Conservation (phyloP, 2,797 vertebrate species). For the Perodicticus potto region DNA sequence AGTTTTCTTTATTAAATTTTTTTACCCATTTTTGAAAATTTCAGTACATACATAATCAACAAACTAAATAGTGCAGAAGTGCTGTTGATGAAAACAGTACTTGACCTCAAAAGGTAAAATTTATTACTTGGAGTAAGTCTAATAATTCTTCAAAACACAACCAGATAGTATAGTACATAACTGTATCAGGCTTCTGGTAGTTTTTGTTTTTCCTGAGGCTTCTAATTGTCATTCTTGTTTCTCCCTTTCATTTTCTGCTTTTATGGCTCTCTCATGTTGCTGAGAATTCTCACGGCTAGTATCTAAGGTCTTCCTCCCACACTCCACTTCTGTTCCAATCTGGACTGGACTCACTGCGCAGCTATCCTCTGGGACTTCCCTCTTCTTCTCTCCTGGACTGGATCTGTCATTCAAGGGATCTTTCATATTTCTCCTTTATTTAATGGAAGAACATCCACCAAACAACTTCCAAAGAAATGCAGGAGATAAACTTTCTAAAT, state of each 20-base stretch:
- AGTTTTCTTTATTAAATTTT: neutral
- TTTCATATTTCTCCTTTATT: neutral
- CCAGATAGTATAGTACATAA: neutral
- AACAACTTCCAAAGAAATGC: neutral
- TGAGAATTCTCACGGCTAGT: neutral
- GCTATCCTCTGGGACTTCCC: neutral
- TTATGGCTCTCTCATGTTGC: neutral
- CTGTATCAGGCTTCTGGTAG: neutral
- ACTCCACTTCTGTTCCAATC: neutral
- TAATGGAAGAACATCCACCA: neutral
- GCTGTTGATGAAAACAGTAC: neutral
- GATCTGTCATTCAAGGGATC: neutral
- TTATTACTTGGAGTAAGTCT: neutral
- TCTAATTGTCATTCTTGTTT: neutral
- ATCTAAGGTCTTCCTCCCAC: neutral
- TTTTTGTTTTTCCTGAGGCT: neutral
- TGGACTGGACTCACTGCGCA: neutral
- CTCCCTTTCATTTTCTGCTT: neutral
- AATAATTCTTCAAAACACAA: conserved; percentile 26
- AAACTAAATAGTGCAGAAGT: neutral
- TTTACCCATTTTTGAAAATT: neutral
- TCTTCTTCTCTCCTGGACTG: neutral
- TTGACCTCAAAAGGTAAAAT: conserved; percentile 24
- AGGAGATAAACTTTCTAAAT: neutral
- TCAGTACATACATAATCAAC: neutral